Conservation (phyloP, 64 coral and sea anemone genomes). For the Exaiptasia diaphana region DNA sequence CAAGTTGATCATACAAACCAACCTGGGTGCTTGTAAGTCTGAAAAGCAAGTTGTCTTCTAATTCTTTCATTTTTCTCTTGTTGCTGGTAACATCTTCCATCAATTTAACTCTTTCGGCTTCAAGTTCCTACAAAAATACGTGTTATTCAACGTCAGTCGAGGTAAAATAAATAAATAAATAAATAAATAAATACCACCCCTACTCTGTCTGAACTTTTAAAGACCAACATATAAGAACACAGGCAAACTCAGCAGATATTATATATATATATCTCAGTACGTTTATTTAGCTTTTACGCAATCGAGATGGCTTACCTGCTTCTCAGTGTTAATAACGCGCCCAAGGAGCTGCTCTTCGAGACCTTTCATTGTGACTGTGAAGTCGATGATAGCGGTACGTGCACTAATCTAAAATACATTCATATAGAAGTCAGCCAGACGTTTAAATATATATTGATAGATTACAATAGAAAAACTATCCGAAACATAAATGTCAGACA, state of each 20-base stretch:
- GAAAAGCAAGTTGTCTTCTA: conserved; percentile 85
- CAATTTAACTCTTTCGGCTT: conserved; percentile 78
- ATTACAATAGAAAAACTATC: background rate
- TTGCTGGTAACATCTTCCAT: conserved; percentile 87
- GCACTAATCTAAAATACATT: conserved; percentile 93
- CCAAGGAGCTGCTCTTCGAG: conserved; percentile 92
- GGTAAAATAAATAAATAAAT: background rate
- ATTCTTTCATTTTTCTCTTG: conserved; percentile 92
- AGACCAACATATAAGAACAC: too few species aligned
- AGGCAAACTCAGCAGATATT: too few species aligned
- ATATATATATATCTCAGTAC: background rate
- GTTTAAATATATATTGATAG: background rate
- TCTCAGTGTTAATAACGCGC: conserved; percentile 93
- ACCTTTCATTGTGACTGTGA: conserved; percentile 99
- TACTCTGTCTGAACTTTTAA: too few species aligned
- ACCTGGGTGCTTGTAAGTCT: conserved; percentile 89
- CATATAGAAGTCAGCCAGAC: background rate
- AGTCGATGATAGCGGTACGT: conserved; percentile 99
- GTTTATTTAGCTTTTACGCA: too few species aligned
- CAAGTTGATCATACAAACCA: background rate
- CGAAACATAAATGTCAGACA: background rate
- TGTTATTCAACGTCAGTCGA: too few species aligned
- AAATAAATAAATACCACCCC: too few species aligned
- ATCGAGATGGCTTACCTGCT: conserved; percentile 73
- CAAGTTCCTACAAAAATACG: conserved; percentile 59